Conservation (phyloP, 1,140 invertebrate species). For the Contarinia nasturtii region DNA sequence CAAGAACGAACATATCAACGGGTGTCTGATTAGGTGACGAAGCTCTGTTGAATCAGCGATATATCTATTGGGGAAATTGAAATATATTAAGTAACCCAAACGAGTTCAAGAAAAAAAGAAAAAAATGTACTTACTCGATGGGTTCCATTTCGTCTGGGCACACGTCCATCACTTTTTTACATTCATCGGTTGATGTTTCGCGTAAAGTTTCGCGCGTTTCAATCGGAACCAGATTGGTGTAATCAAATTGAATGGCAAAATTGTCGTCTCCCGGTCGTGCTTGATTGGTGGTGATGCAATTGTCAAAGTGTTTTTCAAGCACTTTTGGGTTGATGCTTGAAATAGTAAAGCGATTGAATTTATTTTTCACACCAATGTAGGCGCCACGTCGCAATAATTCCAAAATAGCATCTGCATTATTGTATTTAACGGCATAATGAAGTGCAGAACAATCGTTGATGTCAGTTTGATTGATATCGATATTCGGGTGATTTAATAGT, state of each 20-base stretch:
- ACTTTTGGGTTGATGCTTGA: slow-evolving; percentile 42
- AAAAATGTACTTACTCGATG: too few relatives aligned
- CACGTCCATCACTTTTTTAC: slow-evolving; percentile 3
- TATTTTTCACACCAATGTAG: slow-evolving; percentile 46
- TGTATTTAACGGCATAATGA: slow-evolving; percentile 59
- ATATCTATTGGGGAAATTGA: slow-evolving; percentile 37
- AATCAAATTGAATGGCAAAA: slow-evolving; percentile 53
- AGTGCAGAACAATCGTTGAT: slow-evolving; percentile 54
- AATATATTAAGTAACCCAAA: too few relatives aligned
- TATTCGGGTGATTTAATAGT: slow-evolving; percentile 28
- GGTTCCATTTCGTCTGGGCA: slow-evolving; percentile 41
- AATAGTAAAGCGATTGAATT: slow-evolving; percentile 43
- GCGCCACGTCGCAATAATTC: slow-evolving; percentile 45
- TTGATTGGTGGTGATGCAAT: slow-evolving; percentile 40
- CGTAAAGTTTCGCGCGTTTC: not conserved
- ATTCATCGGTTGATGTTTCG: too few relatives aligned
- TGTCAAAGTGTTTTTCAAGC: slow-evolving; percentile 46
- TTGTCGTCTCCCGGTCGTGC: slow-evolving; percentile 36
- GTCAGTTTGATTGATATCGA: slow-evolving; percentile 45
- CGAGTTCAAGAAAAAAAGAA: too few relatives aligned
- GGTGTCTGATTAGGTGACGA: slow-evolving; percentile 50
- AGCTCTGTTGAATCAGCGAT: slow-evolving; percentile 42
- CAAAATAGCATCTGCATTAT: slow-evolving; percentile 34
- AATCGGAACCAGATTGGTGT: slow-evolving; percentile 41
- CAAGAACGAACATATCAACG: slow-evolving; percentile 56